Base-by-base conservation (phyloP, 37 sponge, comb jelly and placozoan species). In the Cliona cf. orientalis region DNA sequence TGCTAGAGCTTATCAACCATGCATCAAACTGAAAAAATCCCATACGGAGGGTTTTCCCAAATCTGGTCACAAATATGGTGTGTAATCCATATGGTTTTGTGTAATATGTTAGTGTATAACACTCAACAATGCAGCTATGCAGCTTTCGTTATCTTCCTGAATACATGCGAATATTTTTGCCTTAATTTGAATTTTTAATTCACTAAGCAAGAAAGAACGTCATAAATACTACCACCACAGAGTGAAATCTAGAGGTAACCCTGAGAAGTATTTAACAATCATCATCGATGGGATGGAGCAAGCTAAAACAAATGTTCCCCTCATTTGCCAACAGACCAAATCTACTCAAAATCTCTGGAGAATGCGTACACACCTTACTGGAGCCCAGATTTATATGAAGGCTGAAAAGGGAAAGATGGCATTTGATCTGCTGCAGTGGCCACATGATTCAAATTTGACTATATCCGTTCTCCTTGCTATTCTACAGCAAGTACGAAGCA, bases 221-320 rank as follows among this genome's bases (percentile, higher is more conserved):
- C 39, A 66, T 19, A 84, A 84, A 11, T 89, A 89, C 43, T 63
- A 83, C 36, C 71, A 74, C 28, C 90, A 89, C 33, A 31, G 90
- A 14, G 75, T 84, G 60, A 89, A 89, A 26, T 29, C 90, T 0
- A 35, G 90, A 1, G 62, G 40, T 33, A 28, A 83, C 19, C 90
- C 90, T 53, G 46, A 53, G 6, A 89, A 89, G 61, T 89, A 79
- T 41, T 4, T 89, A 40, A 66, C 83, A 2, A 61, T 89, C 0
- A 89, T 89, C 3, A 82, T 89, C n/a, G 84, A 89, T 76, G 83
- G 83, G 14, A 89, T 89, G 89, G 87, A 87, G 59, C 87, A 87
- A 59, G 39, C 32, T 33, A 87, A 87, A 46, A 87, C 87, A 14
- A 87, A 87, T 55, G 59, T 87, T 5, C 80, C 87, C 29, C 29